Evolutionary conservation across 2,797 vertebrate species (phyloP).

Genomic region (Lophotriccus pileatus): DNA sequence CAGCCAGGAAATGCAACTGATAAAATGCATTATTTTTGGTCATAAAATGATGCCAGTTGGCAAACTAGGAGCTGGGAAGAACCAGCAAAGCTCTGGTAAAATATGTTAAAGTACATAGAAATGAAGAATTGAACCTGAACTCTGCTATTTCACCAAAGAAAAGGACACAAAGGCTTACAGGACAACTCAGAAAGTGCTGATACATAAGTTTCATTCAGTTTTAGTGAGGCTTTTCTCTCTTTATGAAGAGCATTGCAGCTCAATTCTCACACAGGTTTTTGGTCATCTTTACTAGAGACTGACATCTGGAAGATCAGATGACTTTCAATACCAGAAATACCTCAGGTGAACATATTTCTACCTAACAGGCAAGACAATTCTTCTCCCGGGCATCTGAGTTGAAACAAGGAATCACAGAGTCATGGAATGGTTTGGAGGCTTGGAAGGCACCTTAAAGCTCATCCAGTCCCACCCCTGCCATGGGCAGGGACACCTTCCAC

Average conservation of each 20-base stretch:
- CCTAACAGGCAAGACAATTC: background rate
- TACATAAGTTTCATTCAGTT: background rate
- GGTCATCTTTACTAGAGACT: background rate
- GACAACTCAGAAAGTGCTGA: background rate
- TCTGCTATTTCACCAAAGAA: background rate
- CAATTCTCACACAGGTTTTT: background rate
- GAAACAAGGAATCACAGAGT: background rate
- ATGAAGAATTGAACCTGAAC: background rate
- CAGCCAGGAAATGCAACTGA: background rate
- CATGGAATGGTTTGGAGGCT: background rate
- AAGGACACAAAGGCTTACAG: background rate
- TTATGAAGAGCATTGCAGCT: background rate
- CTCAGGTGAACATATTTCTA: background rate
- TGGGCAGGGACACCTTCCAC: background rate
- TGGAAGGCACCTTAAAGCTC: background rate
- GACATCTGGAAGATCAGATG: background rate
- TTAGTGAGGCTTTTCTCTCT: background rate
- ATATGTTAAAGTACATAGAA: background rate
- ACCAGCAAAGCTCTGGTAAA: background rate
- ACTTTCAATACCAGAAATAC: background rate
- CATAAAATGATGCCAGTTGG: background rate
- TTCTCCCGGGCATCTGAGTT: background rate
- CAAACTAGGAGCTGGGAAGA: background rate
- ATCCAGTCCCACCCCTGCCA: background rate
- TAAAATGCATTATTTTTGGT: background rate